These are phyloP conservation scores for Camelus dromedarius DNA, from an alignment of 2,113 vertebrate genomes.

Conservation along the genomic window DNA sequence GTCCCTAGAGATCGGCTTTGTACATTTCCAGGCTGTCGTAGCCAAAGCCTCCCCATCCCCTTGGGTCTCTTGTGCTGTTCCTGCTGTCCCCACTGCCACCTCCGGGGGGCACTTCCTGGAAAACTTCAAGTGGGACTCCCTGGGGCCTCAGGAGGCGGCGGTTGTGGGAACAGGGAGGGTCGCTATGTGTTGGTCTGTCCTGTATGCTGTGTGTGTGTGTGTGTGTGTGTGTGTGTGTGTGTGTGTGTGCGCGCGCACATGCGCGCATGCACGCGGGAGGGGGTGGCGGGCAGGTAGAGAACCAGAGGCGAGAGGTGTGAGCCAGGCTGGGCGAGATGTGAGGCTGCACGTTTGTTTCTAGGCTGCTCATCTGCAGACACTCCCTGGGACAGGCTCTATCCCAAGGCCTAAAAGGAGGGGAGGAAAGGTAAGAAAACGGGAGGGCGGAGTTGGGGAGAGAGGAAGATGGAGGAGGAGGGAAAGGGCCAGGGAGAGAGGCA, in stretches of 20 bases:
- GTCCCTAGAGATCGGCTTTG: conserved; percentile 70
- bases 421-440: not conserved
- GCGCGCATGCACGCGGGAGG: too few species aligned
- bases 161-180: too few species aligned
- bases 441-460: too few species aligned
- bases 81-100: not conserved
- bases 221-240: too few species aligned
- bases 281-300: not conserved
- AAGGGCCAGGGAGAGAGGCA: not conserved
- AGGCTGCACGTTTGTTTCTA: not conserved
- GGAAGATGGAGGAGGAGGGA: not conserved
- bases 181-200: not conserved
- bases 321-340: not conserved
- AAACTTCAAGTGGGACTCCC: not conserved
- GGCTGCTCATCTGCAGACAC: conserved; percentile 1
- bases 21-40: conserved; percentile 73
- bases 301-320: not conserved
- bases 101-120: not conserved
- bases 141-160: too few species aligned
- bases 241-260: too few species aligned
- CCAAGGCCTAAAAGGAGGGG: not conserved
- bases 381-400: not conserved
- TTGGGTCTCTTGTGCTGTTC: not conserved
- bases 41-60: not conserved
- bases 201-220: not conserved